Evolutionary conservation across 2,888 invertebrate species (phyloP).

Genomic region (Rotaria magnacalcarata): DNA sequence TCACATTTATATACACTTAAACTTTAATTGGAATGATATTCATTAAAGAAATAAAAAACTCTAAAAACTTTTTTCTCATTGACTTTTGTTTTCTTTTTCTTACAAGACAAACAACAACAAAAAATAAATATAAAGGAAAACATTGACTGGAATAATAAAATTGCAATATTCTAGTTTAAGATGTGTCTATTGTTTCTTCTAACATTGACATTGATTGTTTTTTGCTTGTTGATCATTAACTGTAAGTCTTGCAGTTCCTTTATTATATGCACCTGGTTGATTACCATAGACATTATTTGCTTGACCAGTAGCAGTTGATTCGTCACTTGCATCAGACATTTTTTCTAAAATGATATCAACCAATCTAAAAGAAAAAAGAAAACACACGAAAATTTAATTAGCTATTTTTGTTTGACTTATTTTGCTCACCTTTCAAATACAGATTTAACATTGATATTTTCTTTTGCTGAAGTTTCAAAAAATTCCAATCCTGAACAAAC

Average conservation of each 20-base stretch:
- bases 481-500: constrained; percentile 76
- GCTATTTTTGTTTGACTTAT: background rate
- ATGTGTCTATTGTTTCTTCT: background rate
- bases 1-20: constrained; percentile 8
- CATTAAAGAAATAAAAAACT: background rate
- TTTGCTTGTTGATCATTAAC: constrained; percentile 11
- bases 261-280: constrained; percentile 35
- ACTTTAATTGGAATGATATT: background rate
- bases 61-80: background rate
- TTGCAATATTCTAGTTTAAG: background rate
- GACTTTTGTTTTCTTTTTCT: background rate
- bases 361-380: constrained; percentile 12
- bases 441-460: constrained; percentile 92
- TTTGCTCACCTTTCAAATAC: constrained; percentile 78
- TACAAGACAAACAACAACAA: constrained; percentile 1
- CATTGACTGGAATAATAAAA: constrained; percentile 3
- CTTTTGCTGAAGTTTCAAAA: constrained; percentile 98
- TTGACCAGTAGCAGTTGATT: background rate
- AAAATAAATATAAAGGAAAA: background rate
- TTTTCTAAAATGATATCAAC: constrained; percentile 46
- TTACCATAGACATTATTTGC: background rate
- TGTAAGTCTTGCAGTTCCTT: constrained; percentile 19
- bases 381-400: too few relatives aligned
- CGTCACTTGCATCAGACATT: constrained; percentile 38
- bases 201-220: constrained; percentile 22